These are phyloP conservation scores for Nyctibius grandis DNA, from an alignment of 2,797 vertebrate genomes.

Conservation along the genomic window DNA sequence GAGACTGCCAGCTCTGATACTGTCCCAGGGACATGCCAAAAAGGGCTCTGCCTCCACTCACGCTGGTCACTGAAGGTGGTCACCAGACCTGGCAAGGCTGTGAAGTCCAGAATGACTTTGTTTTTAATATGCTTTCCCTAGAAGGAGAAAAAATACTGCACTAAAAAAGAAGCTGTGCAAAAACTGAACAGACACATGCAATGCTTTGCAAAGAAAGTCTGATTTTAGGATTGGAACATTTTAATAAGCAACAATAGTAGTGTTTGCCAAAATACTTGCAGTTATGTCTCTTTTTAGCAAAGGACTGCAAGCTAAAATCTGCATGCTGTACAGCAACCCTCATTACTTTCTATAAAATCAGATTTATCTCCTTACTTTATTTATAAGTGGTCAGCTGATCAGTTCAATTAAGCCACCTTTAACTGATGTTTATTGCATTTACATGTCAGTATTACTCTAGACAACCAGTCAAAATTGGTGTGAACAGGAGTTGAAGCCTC, in stretches of 20 bases:
- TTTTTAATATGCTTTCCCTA: background rate
- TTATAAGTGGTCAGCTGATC: background rate
- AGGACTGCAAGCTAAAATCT: background rate
- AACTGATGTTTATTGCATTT: background rate
- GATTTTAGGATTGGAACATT: background rate
- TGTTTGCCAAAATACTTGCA: background rate
- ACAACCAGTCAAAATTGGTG: background rate
- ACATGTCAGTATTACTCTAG: background rate
- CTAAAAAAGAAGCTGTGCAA: background rate
- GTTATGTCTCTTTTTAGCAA: background rate
- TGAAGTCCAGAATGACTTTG: background rate
- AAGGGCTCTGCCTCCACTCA: background rate
- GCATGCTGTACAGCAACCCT: background rate
- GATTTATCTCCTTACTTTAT: background rate
- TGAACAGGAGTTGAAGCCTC: background rate
- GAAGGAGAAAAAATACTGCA: background rate
- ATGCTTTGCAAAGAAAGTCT: background rate
- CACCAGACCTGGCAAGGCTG: rapidly evolving
- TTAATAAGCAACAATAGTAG: background rate
- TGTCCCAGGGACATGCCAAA: rapidly evolving
- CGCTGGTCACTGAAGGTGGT: background rate
- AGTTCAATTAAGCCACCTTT: background rate
- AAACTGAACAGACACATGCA: background rate
- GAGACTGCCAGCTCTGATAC: rapidly evolving
- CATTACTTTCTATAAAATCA: background rate